These are phyloP conservation scores for Hirtodrosophila trivittata DNA, from an alignment of 2,888 invertebrate genomes.

Conservation along the genomic window DNA sequence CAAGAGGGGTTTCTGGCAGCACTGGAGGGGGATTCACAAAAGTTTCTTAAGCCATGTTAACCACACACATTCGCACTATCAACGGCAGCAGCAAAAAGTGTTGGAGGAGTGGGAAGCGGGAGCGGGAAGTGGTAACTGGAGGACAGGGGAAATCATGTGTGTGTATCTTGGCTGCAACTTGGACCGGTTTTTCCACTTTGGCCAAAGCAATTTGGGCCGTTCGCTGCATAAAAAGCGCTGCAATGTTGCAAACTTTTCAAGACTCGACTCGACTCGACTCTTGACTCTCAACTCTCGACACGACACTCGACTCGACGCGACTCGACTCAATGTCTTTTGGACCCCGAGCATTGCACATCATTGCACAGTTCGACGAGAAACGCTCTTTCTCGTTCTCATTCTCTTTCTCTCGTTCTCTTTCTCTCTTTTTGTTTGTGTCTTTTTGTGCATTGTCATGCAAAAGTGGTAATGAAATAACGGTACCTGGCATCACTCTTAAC, in stretches of 20 bases:
- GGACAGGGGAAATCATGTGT: constrained; percentile 8
- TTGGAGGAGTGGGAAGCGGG: neutral
- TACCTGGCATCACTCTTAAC: constrained; percentile 27
- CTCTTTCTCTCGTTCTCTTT: neutral
- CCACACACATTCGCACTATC: constrained; percentile 76
- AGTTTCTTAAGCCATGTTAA: constrained; percentile 80
- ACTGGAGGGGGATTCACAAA: constrained; percentile 33
- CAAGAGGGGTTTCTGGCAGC: neutral
- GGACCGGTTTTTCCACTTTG: constrained; percentile 78
- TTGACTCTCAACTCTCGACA: constrained; percentile 5
- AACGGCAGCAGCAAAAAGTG: constrained; percentile 24
- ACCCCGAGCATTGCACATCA: constrained; percentile 34
- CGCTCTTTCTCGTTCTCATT: neutral
- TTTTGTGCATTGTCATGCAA: constrained; percentile 75
- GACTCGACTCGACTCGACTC: constrained; percentile 20
- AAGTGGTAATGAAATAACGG: constrained; percentile 79
- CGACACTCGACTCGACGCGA: constrained; percentile 29
- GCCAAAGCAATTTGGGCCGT: constrained; percentile 76
- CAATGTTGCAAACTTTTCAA: constrained; percentile 62
- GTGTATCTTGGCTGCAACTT: constrained; percentile 66
- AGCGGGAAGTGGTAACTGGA: too few relatives aligned
- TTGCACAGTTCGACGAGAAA: constrained; percentile 28
- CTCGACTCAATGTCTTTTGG: constrained; percentile 19
- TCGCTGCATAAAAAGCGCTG: constrained; percentile 52
- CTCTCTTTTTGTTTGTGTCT: constrained; percentile 2